Evolutionary conservation across 2,888 invertebrate genomes (phyloP).

Genomic region (Pammene aurita): DNA sequence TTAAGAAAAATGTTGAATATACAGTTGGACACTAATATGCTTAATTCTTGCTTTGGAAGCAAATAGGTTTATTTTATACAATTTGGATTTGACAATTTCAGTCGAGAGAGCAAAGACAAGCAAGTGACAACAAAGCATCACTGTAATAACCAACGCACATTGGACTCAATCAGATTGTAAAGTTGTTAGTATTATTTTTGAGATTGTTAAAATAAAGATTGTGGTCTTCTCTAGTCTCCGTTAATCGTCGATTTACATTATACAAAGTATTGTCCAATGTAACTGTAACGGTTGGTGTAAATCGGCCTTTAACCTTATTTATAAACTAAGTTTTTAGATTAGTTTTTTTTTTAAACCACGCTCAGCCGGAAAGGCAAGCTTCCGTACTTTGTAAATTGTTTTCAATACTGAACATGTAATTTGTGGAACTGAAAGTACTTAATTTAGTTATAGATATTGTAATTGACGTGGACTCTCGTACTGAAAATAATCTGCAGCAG

Average conservation of each 20-base stretch:
- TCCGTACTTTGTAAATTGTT: conserved; percentile 50
- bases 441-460: conserved; percentile 68
- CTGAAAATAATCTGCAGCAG: conserved; percentile 47
- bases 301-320: conserved; percentile 57
- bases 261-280: conserved; percentile 22
- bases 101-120: conserved; percentile 8
- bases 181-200: conserved; percentile 51
- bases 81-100: not conserved
- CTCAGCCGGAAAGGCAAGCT: conserved; percentile 64
- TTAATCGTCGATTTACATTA: conserved; percentile 46
- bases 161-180: conserved; percentile 45
- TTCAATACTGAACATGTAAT: conserved; percentile 50
- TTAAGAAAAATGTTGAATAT: not conserved
- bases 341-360: conserved; percentile 59
- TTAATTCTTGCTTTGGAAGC: not conserved
- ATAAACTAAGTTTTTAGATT: conserved; percentile 62
- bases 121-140: conserved; percentile 36
- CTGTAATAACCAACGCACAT: conserved; percentile 46
- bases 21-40: not conserved
- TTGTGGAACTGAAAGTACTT: conserved; percentile 63
- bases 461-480: conserved; percentile 56
- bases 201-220: conserved; percentile 56
- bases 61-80: not conserved
- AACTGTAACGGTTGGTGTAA: conserved; percentile 44
- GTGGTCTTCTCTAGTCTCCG: conserved; percentile 63